Conservation (phyloP, 2,888 invertebrate species). For the Megamerina dolium region DNA sequence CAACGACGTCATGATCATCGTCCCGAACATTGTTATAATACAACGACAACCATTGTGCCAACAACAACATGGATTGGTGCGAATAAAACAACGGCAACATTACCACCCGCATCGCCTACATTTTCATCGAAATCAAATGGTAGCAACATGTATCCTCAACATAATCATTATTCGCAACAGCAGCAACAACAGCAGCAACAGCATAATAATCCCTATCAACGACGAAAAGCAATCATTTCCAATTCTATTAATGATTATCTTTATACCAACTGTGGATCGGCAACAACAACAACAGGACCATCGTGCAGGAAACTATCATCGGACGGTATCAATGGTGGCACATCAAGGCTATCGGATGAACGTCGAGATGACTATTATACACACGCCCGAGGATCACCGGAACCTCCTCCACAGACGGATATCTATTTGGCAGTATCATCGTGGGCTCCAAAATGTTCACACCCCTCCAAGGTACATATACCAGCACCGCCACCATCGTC, state of each 20-base stretch:
- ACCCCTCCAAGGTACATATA: conserved; percentile 39
- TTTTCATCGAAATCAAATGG: conserved; percentile 1
- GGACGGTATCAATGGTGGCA: background rate
- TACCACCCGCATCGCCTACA: conserved; percentile 5
- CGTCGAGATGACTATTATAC: conserved; percentile 41
- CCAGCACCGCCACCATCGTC: conserved; percentile 19
- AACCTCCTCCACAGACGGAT: conserved; percentile 52
- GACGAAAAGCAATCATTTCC: conserved; percentile 26
- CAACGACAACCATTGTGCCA: conserved; percentile 27
- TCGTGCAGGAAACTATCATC: background rate
- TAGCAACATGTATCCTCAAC: background rate
- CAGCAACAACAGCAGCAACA: conserved; percentile 7
- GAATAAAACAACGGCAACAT: conserved; percentile 15
- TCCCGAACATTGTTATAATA: conserved; percentile 8
- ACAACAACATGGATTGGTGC: conserved; percentile 35
- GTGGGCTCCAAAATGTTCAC: conserved; percentile 67
- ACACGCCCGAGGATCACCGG: conserved; percentile 40
- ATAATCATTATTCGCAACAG: conserved; percentile 4
- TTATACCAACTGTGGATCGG: conserved; percentile 29
- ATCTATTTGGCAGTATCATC: conserved; percentile 66
- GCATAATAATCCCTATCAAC: conserved; percentile 18
- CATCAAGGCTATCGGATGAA: conserved; percentile 19
- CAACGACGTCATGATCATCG: conserved; percentile 25
- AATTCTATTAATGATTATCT: conserved; percentile 42
- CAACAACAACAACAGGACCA: conserved; percentile 19